These are phyloP conservation scores for Oreochromis aureus DNA, from an alignment of 2,113 vertebrate genomes.

Conservation along the genomic window DNA sequence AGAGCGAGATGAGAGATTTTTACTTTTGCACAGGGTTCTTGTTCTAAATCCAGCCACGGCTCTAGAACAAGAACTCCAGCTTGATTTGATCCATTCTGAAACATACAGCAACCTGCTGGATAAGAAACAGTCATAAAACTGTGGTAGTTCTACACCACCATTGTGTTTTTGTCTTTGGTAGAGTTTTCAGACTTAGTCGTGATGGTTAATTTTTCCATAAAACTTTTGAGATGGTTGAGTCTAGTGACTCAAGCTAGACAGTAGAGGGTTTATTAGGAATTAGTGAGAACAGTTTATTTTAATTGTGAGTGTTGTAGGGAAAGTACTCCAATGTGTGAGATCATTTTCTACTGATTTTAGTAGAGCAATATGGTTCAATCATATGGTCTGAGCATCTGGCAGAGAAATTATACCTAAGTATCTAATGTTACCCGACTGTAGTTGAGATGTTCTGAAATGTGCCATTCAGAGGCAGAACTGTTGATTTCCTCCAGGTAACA, in stretches of 20 bases:
- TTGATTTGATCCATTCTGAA: background rate
- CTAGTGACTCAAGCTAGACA: background rate
- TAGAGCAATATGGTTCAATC: background rate
- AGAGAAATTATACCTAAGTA: background rate
- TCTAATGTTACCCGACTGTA: background rate
- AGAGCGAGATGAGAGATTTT: background rate
- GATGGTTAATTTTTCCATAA: background rate
- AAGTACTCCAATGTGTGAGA: background rate
- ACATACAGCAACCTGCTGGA: background rate
- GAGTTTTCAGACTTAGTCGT: background rate
- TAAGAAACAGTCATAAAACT: background rate
- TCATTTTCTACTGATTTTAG: background rate
- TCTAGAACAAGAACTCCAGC: background rate
- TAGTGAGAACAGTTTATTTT: background rate
- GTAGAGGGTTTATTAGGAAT: background rate
- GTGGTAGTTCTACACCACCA: background rate
- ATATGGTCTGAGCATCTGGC: background rate
- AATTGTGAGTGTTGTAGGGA: background rate
- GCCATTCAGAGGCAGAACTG: background rate
- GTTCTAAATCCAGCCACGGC: background rate
- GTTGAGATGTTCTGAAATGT: background rate
- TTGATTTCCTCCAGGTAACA: background rate
- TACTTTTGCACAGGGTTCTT: background rate
- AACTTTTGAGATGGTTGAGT: background rate
- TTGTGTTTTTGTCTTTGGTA: background rate